Evolutionary conservation across 2,113 vertebrate species (phyloP), one percentile per base, ranked within the genome.

Genomic region (Spea multiplicata): DNA sequence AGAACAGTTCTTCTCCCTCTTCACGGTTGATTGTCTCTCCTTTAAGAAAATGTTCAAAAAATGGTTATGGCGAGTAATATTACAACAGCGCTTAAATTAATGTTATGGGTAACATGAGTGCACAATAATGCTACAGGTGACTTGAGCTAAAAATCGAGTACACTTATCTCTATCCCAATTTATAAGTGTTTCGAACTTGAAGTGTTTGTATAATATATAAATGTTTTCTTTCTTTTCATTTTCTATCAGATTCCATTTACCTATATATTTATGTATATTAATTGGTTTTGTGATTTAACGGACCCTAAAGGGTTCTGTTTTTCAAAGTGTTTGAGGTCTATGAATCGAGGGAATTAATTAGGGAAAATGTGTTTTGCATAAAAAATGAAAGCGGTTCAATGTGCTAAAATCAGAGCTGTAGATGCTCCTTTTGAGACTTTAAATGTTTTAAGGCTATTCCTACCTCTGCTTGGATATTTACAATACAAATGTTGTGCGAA

Each of bases 11-110:
- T 89, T 95, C 81, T 97, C 95, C 68, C 95, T 97, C 87, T 95
- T 95, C 84, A 95, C 81, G 0, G 94, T 96, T 12, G 94, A 84
- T 86, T 96, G 94, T 74, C 93, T 91, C 83, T 98, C 96, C 95
- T 97, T 87, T 16, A 68, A 82, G 75, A 76, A 71, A 86, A 78
- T 72, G 66, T 6, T 59, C 2, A 2, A 30, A 30, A 30, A 30
- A 30, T 1, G 30, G 30, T 30, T 30, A 30, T 30, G 30, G 30
- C 1, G 30, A 30, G 30, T 30, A 30, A 30, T 30, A 30, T 30
- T 30, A 30, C 30, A 30, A 30, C 30, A 30, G 30, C 2, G 30
- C 30, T 30, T 30, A 30, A 30, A 30, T 30, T 30, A 30, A 30
- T 30, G 30, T 30, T 30, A 30, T 30, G 30, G 30, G 30, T 30